Conservation (phyloP, 1,140 invertebrate species). For the Eriosoma lanigerum region DNA sequence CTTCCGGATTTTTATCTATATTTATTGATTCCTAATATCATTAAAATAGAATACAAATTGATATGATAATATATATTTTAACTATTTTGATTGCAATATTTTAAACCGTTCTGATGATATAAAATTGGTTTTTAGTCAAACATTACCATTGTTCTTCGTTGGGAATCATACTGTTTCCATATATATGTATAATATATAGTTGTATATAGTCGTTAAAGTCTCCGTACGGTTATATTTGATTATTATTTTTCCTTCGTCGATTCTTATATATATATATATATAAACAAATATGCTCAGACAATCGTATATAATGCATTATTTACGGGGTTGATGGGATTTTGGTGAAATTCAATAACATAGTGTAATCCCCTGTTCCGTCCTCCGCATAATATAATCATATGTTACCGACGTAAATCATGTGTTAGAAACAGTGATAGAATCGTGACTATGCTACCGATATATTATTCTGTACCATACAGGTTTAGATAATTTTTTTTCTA, state of each 20-base stretch:
- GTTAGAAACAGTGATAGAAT: constrained; percentile 45
- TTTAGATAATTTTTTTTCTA: constrained; percentile 5
- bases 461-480: neutral
- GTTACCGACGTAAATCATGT: constrained; percentile 39
- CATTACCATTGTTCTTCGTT: no score
- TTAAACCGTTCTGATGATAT: neutral
- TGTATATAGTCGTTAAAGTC: constrained; percentile 44
- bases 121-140: constrained; percentile 7
- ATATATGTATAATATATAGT: no score
- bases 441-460: constrained; percentile 42
- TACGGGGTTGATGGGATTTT: constrained; percentile 28
- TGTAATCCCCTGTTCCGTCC: constrained; percentile 5
- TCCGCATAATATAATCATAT: constrained; percentile 29
- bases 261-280: neutral
- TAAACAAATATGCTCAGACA: constrained; percentile 36
- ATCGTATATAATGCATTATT: neutral
- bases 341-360: constrained; percentile 44
- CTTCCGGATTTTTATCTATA: neutral
- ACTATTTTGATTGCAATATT: constrained; percentile 15
- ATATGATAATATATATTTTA: constrained; percentile 14
- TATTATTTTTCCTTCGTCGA: constrained; percentile 3
- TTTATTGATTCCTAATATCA: neutral
- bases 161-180: constrained; percentile 16
- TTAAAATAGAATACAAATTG: constrained; percentile 13
- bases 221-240: constrained; percentile 31